Percentiles rank a stretch among this genome's conserved stretches.
Evolutionary conservation across 1,140 invertebrate species (phyloP).

Genomic region (Papilio helenus): DNA sequence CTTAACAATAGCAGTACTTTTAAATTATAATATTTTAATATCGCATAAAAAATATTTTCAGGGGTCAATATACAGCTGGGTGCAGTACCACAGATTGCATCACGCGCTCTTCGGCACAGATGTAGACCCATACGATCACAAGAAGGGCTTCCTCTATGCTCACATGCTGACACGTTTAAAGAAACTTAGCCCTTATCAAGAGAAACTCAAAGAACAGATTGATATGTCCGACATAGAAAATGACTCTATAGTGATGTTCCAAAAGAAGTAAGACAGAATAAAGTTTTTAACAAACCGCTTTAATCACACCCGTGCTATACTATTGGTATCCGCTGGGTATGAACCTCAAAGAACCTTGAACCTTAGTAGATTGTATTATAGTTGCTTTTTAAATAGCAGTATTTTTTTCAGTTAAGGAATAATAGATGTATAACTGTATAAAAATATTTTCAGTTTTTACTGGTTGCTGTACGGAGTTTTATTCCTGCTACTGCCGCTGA

Average conservation of each 20-base stretch:
- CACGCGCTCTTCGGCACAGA: constrained; percentile 95
- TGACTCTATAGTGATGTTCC: constrained; percentile 94
- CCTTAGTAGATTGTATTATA: too few relatives aligned
- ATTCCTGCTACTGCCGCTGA: constrained; percentile 87
- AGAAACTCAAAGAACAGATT: constrained; percentile 87
- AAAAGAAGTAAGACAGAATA: constrained; percentile 78
- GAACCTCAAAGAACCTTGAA: too few relatives aligned
- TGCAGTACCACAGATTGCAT: constrained; percentile 93
- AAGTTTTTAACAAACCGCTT: neutral
- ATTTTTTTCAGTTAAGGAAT: too few relatives aligned
- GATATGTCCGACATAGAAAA: constrained; percentile 93
- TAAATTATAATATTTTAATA: neutral
- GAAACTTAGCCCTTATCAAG: constrained; percentile 88
- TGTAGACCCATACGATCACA: constrained; percentile 94
- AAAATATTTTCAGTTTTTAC: constrained; percentile 85
- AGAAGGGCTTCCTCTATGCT: constrained; percentile 93
- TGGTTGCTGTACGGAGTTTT: constrained; percentile 87
- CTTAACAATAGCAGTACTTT: too few relatives aligned
- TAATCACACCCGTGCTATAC: too few relatives aligned
- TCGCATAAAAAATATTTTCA: constrained; percentile 66
- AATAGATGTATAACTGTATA: too few relatives aligned
- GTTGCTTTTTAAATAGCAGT: too few relatives aligned
- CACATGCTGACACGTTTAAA: constrained; percentile 89
- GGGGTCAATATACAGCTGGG: constrained; percentile 91
- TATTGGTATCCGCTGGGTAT: too few relatives aligned